Evolutionary conservation across 2,113 vertebrate species (phyloP).

Genomic region (Balaenoptera acutorostrata): DNA sequence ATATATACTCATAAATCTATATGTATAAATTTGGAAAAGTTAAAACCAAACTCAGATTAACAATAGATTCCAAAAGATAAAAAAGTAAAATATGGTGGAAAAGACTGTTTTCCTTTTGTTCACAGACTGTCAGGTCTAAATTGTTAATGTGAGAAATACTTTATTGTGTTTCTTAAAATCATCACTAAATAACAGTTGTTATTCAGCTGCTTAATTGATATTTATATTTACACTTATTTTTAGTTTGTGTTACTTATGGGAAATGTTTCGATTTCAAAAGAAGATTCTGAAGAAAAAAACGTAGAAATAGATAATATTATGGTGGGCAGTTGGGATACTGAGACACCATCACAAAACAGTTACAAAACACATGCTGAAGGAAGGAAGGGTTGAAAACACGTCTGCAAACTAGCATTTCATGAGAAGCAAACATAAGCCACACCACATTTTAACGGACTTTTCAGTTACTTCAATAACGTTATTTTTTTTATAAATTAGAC

Average conservation of each 20-base stretch:
- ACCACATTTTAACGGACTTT: neutral
- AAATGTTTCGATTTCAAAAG: neutral
- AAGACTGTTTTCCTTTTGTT: neutral
- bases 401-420: neutral
- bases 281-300: neutral
- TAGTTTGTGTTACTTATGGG: neutral
- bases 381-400: neutral
- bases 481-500: neutral
- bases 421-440: neutral
- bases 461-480: neutral
- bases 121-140: neutral
- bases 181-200: neutral
- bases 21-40: neutral
- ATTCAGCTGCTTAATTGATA: neutral
- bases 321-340: neutral
- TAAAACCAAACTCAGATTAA: neutral
- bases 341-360: neutral
- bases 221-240: neutral
- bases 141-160: neutral
- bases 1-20: neutral
- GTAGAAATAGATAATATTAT: neutral
- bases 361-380: too few species aligned
- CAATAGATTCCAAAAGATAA: neutral
- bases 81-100: neutral
- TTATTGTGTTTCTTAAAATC: neutral